phyloP scores from a whole-genome alignment of 2,797 vertebrate genomes.

The Rallus crepitans region DNA sequence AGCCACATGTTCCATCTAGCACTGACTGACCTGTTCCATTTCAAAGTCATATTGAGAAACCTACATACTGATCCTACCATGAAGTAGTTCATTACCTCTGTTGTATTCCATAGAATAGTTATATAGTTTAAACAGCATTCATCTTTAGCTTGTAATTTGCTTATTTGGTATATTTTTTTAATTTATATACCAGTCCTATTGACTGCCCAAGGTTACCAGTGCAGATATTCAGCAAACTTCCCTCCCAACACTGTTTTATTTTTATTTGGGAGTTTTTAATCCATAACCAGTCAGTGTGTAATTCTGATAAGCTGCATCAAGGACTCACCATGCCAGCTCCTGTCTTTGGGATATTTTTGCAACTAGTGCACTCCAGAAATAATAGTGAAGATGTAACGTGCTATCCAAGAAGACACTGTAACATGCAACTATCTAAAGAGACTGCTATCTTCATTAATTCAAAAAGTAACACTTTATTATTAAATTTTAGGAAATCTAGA shows the following conservation, averaged over 20 bases:
- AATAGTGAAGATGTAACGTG: neutral
- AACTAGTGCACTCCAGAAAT: conserved; percentile 4
- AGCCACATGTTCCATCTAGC: neutral
- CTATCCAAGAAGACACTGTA: neutral
- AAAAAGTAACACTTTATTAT: neutral
- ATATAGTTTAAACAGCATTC: neutral
- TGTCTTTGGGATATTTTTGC: neutral
- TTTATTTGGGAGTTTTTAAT: neutral
- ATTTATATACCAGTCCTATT: neutral
- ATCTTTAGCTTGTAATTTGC: neutral
- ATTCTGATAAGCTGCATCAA: neutral
- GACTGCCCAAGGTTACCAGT: neutral
- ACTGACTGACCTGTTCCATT: neutral
- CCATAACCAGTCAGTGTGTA: neutral
- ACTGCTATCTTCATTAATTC: neutral
- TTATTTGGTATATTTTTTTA: neutral
- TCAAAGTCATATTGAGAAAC: neutral
- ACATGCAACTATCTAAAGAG: neutral
- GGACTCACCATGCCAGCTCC: neutral
- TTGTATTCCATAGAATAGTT: neutral
- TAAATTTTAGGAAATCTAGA: neutral
- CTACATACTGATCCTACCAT: neutral
- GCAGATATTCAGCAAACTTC: neutral
- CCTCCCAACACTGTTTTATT: neutral
- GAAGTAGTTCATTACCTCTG: neutral